A percentile compares a stretch with the other conserved stretches of the same genome.
Evolutionary conservation across 2,113 vertebrate genomes (phyloP).

Genomic region (Chloropsis cyanopogon): DNA sequence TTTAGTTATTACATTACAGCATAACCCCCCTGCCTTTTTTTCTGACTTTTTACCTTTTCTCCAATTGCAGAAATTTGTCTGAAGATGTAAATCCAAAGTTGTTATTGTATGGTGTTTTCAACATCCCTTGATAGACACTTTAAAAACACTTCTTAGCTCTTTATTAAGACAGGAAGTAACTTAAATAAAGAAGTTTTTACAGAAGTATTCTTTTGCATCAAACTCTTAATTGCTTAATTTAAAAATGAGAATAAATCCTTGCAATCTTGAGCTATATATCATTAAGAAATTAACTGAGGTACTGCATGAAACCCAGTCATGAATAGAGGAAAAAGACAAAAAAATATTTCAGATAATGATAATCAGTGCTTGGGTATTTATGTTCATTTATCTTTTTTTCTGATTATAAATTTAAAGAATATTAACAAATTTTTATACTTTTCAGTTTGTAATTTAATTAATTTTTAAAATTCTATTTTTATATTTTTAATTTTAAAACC

Average conservation of each 20-base stretch:
- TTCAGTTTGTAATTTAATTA: not conserved
- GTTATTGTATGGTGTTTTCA: not conserved
- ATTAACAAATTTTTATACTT: not conserved
- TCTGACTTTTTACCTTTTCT: not conserved
- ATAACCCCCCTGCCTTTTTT: accelerated
- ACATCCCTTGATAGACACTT: not conserved
- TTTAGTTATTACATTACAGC: not conserved
- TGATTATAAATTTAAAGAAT: not conserved
- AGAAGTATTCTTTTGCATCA: not conserved
- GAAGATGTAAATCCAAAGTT: not conserved
- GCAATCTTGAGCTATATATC: not conserved
- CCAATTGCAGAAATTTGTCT: not conserved
- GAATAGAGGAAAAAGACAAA: not conserved
- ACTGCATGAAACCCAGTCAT: not conserved
- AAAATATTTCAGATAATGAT: not conserved
- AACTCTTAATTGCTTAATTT: not conserved
- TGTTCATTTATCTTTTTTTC: not conserved
- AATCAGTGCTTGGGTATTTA: not conserved
- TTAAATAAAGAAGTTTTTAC: not conserved
- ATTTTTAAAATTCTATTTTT: not conserved
- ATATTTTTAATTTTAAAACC: not conserved
- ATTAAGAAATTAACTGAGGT: not conserved
- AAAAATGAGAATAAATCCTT: not conserved
- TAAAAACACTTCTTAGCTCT: not conserved
- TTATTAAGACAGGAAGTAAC: not conserved